Evolutionary conservation across 64 coral and sea anemone genomes (phyloP), one percentile per base, ranked within the genome.

Genomic region (Astreopora myriophthalma): DNA sequence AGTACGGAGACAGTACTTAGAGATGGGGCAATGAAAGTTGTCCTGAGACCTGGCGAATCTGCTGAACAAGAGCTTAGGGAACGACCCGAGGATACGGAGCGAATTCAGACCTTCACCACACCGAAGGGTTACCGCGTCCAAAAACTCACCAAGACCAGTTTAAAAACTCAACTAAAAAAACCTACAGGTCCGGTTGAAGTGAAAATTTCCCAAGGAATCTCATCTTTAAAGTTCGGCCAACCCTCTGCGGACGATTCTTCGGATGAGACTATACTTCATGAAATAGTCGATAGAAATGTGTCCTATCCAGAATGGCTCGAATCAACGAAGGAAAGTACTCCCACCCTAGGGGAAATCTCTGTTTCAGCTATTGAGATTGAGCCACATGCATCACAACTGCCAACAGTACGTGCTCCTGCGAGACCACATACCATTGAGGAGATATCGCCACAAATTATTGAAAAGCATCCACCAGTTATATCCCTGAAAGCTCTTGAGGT

Each of bases 1-100:
- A 89, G 38, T 16, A 62, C 57, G 20, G 75, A 62, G 12, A 39
- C 52, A 30, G 35, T 60, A n/a, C 30, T 57, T 8, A 27, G 86
- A 57, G 73, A 58, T 92, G 67, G 76, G 16, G 40, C 79, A 17
- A 27, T 76, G 80, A 85, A 86, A 32, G 28, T 75, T 73, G 69
- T 86, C 16, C 36, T 61, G 19, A 70, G 14, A 38, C 57, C 35
- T 13, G 65, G 61, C 2, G 34, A 39, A 17, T n/a, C 11, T 16
- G 85, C 48, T 32, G 58, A 81, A 72, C 9, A 71, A 23, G 66
- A 82, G 8, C 19, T 38, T 22, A 33, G 28, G 38, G 79, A 83
- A 83, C 32, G 22, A 24, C 57, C 57, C 16, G 79, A 83, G 51
- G 58, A 83, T 25, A 24, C 2, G 8, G 79, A 83, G 32, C 28